Base-by-base conservation (phyloP, 2,888 invertebrate genomes). In the Sicus ferrugineus region DNA sequence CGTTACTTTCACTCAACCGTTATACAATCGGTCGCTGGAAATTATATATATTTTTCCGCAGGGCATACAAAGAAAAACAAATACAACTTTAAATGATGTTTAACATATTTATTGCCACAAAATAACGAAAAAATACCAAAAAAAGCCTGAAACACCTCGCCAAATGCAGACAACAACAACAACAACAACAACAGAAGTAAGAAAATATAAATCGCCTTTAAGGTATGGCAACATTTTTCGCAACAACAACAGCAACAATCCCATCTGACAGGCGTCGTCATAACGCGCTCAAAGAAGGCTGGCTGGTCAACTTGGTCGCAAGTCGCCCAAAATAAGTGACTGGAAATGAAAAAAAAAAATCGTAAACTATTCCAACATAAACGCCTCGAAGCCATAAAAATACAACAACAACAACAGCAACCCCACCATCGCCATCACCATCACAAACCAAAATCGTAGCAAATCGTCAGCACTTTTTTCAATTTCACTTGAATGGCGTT, bases 241-340 rank as follows among this genome's bases (percentile, higher is more conserved):
- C 61, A 61, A 42, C 26, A 61, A 61, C 42, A 42, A 59, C 59
- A 31, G 14, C 59, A 67, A 59, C 58, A 42, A 58, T 46, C 31
- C 31, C 23, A 16, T n/a, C 30, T 48, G 48, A 21, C 67, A 59
- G 31, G 19, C 48, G 59, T 59, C 48, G 66, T 67, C 67, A 67
- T 67, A 67, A 67, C 67, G 58, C 23, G 7, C 46, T 19, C 59
- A 46, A 48, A 23, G 38, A n/a, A 11, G 5, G 42, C 16, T 2
- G n/a, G n/a, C n/a, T n/a, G 14, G 42, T 42, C n/a, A 14, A 42
- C 42, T 42, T 16, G 42, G 14, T 34, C 34, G 34, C 2, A 9
- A 7, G 34, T 16, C 56, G 56, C 30, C 28, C 30, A 7, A n/a
- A 16, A 56, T 30, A 30, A n/a, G 4, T 30, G 6, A 48, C 48